Evolutionary conservation across 2,797 vertebrate species (phyloP), one percentile per base, ranked within the genome.

Genomic region (Echiichthys vipera): DNA sequence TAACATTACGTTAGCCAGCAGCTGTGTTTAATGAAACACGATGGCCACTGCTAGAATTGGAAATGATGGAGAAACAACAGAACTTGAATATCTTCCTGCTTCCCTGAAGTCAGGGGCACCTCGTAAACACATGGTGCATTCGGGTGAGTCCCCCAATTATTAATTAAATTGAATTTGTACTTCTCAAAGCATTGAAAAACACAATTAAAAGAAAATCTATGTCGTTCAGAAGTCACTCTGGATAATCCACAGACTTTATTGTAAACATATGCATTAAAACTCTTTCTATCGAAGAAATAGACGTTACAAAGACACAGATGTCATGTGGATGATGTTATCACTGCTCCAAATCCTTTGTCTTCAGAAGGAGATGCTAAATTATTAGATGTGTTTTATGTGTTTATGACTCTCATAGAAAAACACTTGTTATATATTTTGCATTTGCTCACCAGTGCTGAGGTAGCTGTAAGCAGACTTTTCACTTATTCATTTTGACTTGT

Each of bases 401-500:
- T 45, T 11, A 37, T 39, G 20, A 62, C 24, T 29, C 50, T 46
- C 17, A 32, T 5, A 32, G 24, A n/a, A 32, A 69, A 56, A 25
- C 34, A 57, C 30, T 51, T 13, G 25, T 74, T 59, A 13, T 47
- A 39, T 27, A 43, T 77, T 71, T 86, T 69, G 57, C 69, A 81
- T 81, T 74, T 82, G 18, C 17, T 42, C 51, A 59, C 49, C 51
- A 30, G 27, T 65, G 65, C 61, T 65, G 56, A 54, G 25, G 40
- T 58, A 50, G 73, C 79, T 70, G 55, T 75, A 51, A 78, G 78
- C 76, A 53, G 63, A 64, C 45, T 63, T 64, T 82, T 81, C 22
- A 53, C 32, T 73, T 59, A 77, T 84, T 80, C 30, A 75, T 80
- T 77, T 77, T 65, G 79, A 67, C 72, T 76, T 71, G 62, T 51